Evolutionary conservation across 2,888 invertebrate species (phyloP), one percentile per base, ranked within the genome.

Genomic region (Amphipoea lucens): DNA sequence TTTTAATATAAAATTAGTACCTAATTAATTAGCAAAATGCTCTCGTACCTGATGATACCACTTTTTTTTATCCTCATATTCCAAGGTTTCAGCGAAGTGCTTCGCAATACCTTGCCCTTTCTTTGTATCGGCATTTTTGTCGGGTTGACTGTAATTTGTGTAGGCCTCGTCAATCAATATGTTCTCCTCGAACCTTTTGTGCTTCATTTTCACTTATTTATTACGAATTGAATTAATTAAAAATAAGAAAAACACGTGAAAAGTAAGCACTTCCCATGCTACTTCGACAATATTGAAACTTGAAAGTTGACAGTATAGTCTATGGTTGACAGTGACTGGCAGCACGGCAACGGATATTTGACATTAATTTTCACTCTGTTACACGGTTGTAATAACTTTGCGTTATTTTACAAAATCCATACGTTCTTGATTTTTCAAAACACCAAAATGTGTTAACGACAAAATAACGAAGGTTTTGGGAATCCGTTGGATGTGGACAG

Each of bases 1-100:
- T 57, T 17, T 4, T 1, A 6, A 48, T 23, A 4, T 42, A n/a
- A 12, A 4, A n/a, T n/a, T 29, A 45, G 7, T 63, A 12, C 0
- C 0, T 9, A n/a, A 54, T 29, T 69, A 29, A 6, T 23, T 23
- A 20, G 42, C 0, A 11, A 14, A 71, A 63, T 12, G 1, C 3
- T 17, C 0, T 11, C 51, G 79, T 95, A 97, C 97, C 94, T 97
- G 97, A 83, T 97, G 97, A 91, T 97, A 98, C 98, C 98, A 98
- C 91, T 98, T 98, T 92, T 97, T 97, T 84, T 96, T 95, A 71
- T 97, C 97, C 66, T 95, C 96, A 90, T 96, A 96, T 87, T 97
- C 97, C 54, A 97, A 93, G 74, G 94, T 96, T 91, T 97, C 96
- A 60, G 97, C 97, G 81, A 97, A 96, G 90, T 96, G 94, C 90